Base-by-base conservation (phyloP, 2,888 invertebrate species). In the Polyommatus icarus region DNA sequence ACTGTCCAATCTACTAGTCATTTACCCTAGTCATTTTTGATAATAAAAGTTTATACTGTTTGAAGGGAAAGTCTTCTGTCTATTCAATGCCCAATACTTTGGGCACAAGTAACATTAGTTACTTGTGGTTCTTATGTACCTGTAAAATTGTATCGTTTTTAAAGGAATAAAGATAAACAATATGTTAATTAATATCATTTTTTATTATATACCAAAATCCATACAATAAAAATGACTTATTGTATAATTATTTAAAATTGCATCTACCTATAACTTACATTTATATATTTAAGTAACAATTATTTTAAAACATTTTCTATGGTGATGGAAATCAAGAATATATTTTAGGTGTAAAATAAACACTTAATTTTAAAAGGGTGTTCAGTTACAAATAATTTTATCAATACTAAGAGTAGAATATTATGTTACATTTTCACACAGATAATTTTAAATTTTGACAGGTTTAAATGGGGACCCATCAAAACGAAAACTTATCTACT, bases 151-250 rank as follows among this genome's bases (percentile, higher is more conserved):
- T 50, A 15, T 15, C 5, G 59, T 61, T 24, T n/a, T 59, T 12
- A 29, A 29, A 67, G 32, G 67, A 75, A 75, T 54, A 18, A 73
- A 75, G 5, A 29, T 10, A 76, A 71, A 59, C 15, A 75, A 73
- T 57, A 67, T 32, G 15, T 67, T 79, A 76, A 71, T 77, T 81
- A 80, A 76, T 36, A 79, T 71, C 57, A 76, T 79, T 78, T 89
- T 90, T 90, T 87, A 87, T 87, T 89, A 81, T 83, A 86, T 89
- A 87, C 85, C 86, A 91, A 91, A 91, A 84, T 84, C 80, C 84
- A 84, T 87, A 86, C 84, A 87, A 87, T 91, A 91, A 88, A 91
- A 90, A 91, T 87, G 81, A 87, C 88, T 91, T 91, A 91, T 59
- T 10, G 81, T 79, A 84, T 89, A 89, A 82, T 84, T 85, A 87